Percentiles rank a stretch among this genome's conserved stretches.
Evolutionary conservation across 2,888 invertebrate genomes (phyloP).

Genomic region (Zootermopsis nevadensis): DNA sequence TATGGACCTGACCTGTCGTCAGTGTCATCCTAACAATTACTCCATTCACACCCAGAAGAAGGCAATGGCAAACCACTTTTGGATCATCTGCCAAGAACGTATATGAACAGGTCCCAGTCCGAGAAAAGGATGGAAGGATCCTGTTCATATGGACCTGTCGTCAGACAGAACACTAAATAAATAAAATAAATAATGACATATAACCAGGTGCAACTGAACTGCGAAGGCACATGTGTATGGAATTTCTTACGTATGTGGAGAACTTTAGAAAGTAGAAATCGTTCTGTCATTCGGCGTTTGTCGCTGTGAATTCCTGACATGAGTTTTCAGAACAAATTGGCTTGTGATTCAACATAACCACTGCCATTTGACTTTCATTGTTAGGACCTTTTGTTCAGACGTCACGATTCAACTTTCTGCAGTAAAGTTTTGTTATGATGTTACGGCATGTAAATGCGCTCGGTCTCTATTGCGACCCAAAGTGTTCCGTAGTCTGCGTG

Average conservation of each 20-base stretch:
- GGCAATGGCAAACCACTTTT: too few relatives aligned
- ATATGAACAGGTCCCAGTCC: too few relatives aligned
- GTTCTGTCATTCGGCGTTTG: not conserved
- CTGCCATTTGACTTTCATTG: not conserved
- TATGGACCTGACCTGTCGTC: too few relatives aligned
- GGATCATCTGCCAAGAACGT: too few relatives aligned
- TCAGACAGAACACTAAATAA: too few relatives aligned
- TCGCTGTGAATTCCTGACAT: not conserved
- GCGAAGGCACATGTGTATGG: not conserved
- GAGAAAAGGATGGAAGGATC: too few relatives aligned
- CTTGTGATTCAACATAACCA: not conserved
- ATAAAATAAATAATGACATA: too few relatives aligned
- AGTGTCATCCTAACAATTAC: too few relatives aligned
- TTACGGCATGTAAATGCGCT: conserved; percentile 11
- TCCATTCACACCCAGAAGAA: too few relatives aligned
- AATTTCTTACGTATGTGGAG: not conserved
- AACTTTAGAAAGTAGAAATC: conserved; percentile 11
- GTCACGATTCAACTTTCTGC: conserved; percentile 3
- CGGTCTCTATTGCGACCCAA: conserved; percentile 16
- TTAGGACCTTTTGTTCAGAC: conserved; percentile 28
- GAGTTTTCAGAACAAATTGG: not conserved
- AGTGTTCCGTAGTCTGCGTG: conserved; percentile 19
- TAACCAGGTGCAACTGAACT: too few relatives aligned
- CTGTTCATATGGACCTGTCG: too few relatives aligned
- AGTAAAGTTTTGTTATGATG: conserved; percentile 32